Evolutionary conservation across 2,888 invertebrate genomes (phyloP), one percentile per base, ranked within the genome.

Genomic region (Nowickia ferox): DNA sequence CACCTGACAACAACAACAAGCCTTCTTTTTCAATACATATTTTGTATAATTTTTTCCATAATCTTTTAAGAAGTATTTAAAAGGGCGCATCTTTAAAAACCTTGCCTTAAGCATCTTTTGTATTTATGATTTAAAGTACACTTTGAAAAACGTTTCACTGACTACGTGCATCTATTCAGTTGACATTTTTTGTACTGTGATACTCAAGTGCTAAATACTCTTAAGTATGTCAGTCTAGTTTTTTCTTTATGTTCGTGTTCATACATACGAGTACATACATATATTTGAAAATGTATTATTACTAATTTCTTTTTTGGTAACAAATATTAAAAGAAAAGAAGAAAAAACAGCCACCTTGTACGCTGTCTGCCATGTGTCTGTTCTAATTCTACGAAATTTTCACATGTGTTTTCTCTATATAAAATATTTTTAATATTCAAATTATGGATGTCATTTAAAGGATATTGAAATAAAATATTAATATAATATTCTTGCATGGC

Each of bases 201-300:
- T 44, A 46, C 51, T 80, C 15, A 74, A 81, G 84, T 85, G 84
- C 78, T 81, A 78, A 84, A 81, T 65, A 77, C 77, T 82, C 74
- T 81, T 82, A 82, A 81, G 72, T 55, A 61, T 81, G 81, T 66
- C 85, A 85, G 77, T 75, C 30, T 6, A 30, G 30, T 30, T 30
- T 30, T 30, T 74, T 85, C 42, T 57, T 19, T 48, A 44, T 48
- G 9, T 48, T 6, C n/a, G 46, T 44, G 51, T 61, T 69, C 30
- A 6, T 30, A 30, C n/a, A n/a, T n/a, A n/a, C n/a, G 46, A 44
- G 51, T 61, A 63, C 30, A 6, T 30, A 30, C 15, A 40, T n/a
- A 66, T 19, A 51, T 59, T 53, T 46, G 46, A 17, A 4, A 46
- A 30, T 30, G 17, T 13, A 61, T 61, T 61, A 17, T 55, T 55